Evolutionary conservation across 2,113 vertebrate genomes (phyloP), one percentile per base, ranked within the genome.

Genomic region (Alexandromys fortis): DNA sequence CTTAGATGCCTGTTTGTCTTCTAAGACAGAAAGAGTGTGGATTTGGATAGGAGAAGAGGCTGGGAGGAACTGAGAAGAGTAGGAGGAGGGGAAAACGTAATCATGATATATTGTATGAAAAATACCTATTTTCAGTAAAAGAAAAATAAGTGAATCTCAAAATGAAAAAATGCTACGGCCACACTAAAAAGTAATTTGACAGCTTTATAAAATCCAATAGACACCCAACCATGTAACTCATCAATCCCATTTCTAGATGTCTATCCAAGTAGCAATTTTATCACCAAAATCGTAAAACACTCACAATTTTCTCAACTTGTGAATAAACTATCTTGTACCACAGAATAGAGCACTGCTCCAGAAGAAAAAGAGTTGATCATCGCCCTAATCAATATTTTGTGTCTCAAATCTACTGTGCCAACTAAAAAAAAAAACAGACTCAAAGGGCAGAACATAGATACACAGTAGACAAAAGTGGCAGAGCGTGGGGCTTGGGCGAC

Each of bases 141-240:
- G 72, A 38, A 77, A 77, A 47, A 13, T 26, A 28, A 49, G 42
- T 49, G 45, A 9, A 30, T 7, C 26, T 77, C 14, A 30, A 77
- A 47, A 76, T 76, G 26, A 72, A 72, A 72, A 70, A 65, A 94
- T 81, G 52, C 61, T 58, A 55, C 3, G 24, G 55, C 11, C 19
- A 82, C 28, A 92, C 55, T 92, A 55, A 97, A 91, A 87, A 77
- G 68, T 21, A 93, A 67, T 92, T 96, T 55, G 5, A 30, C 5
- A 75, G n/a, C 4, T 90, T 93, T 79, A 85, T 93, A 94, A 93
- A 96, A 35, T 76, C 49, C 58, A 70, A 3, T 86, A 28, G 83
- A 49, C 5, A 42, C 12, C 42, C 73, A 92, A 63, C 35, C 55
- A 70, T 42, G 38, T 79, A 85, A 24, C 19, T 24, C 72, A 91